A percentile compares a stretch with the other conserved stretches of the same genome.
phyloP scores from a whole-genome alignment of 1,140 invertebrate species.

The Drosophila varians region DNA sequence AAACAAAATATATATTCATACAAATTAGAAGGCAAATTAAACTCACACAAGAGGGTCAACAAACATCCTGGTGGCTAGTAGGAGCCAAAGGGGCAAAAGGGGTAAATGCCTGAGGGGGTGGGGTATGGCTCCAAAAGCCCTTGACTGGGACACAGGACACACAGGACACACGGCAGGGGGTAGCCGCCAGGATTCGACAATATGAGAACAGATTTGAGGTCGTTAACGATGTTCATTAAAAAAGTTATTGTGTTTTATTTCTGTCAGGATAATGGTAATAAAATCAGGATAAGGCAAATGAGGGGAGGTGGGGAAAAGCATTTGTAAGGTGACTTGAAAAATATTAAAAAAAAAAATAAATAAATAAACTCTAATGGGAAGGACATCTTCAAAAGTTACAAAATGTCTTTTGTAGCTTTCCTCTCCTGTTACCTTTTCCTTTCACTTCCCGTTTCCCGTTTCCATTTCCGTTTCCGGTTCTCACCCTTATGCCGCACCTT shows the following conservation, averaged over 20 bases:
- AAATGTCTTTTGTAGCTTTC: background rate
- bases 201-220: conserved; percentile 49
- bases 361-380: too few species aligned
- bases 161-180: too few species aligned
- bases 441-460: background rate
- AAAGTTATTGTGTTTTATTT: conserved; percentile 45
- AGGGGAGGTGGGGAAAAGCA: too few species aligned
- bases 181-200: conserved; percentile 25
- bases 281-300: conserved; percentile 36
- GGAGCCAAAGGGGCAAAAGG: background rate
- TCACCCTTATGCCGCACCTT: background rate
- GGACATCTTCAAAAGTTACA: too few species aligned
- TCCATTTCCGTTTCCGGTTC: conserved; percentile 4
- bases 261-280: conserved; percentile 4
- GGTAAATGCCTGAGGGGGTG: background rate
- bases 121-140: too few species aligned
- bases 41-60: conserved; percentile 58
- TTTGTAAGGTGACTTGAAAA: too few species aligned
- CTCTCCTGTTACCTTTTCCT: conserved; percentile 5
- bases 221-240: conserved; percentile 54
- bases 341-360: too few species aligned
- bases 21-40: conserved; percentile 73
- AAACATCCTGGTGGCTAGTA: background rate
- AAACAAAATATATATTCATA: conserved; percentile 53
- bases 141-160: too few species aligned